phyloP scores from a whole-genome alignment of 1,140 invertebrate species.

The Probaryconus sp. region DNA sequence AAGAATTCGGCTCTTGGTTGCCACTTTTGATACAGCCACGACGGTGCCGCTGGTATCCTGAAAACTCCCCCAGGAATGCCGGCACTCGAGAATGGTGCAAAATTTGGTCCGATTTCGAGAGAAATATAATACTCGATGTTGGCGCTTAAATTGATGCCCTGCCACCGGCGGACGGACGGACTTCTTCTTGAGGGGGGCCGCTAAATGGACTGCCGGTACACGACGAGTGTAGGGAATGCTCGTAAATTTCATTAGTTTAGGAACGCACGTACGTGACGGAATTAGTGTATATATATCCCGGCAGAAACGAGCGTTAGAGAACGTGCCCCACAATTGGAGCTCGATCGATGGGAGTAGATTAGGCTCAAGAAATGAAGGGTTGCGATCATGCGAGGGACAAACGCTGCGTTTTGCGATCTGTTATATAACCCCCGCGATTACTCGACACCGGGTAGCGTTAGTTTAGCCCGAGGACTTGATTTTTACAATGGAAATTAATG shows the following conservation, averaged over 20 bases:
- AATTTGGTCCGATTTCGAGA: conserved; percentile 60
- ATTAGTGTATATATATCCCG: conserved; percentile 59
- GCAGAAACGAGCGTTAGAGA: conserved; percentile 43
- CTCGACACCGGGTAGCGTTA: conserved; percentile 8
- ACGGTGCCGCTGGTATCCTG: conserved; percentile 22
- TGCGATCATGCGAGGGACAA: conserved; percentile 52
- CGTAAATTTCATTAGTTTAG: conserved; percentile 73
- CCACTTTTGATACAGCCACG: conserved; percentile 56
- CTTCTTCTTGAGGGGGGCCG: conserved; percentile 57
- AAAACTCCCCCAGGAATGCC: conserved; percentile 54
- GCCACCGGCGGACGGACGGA: conserved; percentile 16
- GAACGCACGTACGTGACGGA: conserved; percentile 65
- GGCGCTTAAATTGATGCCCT: conserved; percentile 49
- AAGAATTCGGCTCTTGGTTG: conserved; percentile 59
- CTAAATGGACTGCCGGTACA: conserved; percentile 68
- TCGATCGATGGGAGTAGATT: conserved; percentile 56
- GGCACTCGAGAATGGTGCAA: conserved; percentile 28
- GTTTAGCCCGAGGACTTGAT: conserved; percentile 21
- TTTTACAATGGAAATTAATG: too few species aligned
- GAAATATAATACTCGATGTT: conserved; percentile 56
- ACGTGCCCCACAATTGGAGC: conserved; percentile 53
- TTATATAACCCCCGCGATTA: background rate
- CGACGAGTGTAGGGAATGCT: conserved; percentile 59
- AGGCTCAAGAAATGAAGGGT: conserved; percentile 58
- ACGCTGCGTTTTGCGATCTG: conserved; percentile 28